A percentile compares a stretch with the other conserved stretches of the same genome.
These are phyloP conservation scores for Micromesistius poutassou DNA, from an alignment of 2,797 vertebrate species.

Conservation along the genomic window DNA sequence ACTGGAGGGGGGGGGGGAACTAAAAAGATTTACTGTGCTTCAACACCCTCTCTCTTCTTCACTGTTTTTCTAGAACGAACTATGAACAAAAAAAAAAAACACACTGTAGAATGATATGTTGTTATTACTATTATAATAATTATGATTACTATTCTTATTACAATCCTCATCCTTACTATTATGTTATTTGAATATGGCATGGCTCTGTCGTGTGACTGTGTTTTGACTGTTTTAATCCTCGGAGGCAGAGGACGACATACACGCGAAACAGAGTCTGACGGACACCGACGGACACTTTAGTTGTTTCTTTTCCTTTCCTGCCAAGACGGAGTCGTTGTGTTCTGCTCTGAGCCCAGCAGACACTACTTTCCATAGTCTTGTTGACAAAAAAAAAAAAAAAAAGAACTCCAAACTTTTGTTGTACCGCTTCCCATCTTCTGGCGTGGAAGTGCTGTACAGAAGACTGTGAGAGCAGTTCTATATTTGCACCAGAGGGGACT, in stretches of 20 bases:
- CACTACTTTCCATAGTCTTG: conserved; percentile 47
- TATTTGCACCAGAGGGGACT: conserved; percentile 91
- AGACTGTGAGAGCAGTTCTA: conserved; percentile 78
- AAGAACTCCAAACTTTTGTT: conserved; percentile 18
- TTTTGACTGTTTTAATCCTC: conserved; percentile 82
- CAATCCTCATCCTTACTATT: conserved; percentile 65
- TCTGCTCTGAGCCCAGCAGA: conserved; percentile 45
- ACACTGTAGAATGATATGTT: conserved; percentile 69
- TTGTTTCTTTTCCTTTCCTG: conserved; percentile 59
- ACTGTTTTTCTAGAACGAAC: conserved; percentile 72
- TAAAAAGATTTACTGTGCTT: conserved; percentile 70
- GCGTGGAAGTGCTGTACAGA: conserved; percentile 76
- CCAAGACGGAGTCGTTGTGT: conserved; percentile 46
- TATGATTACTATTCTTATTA: conserved; percentile 61
- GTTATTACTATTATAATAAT: conserved; percentile 62
- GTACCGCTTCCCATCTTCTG: conserved; percentile 43
- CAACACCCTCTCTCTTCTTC: conserved; percentile 55
- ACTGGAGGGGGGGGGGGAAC: conserved; percentile 64
- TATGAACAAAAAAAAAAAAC: conserved; percentile 64
- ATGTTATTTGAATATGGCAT: conserved; percentile 79
- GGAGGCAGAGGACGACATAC: conserved; percentile 60
- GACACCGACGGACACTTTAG: conserved; percentile 38
- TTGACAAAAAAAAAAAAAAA: conserved; percentile 24
- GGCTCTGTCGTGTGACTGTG: conserved; percentile 82
- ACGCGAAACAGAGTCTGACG: conserved; percentile 46